A percentile compares a stretch with the other conserved stretches of the same genome.
Evolutionary conservation across 2,113 vertebrate genomes (phyloP).

Genomic region (Eleginops maclovinus): DNA sequence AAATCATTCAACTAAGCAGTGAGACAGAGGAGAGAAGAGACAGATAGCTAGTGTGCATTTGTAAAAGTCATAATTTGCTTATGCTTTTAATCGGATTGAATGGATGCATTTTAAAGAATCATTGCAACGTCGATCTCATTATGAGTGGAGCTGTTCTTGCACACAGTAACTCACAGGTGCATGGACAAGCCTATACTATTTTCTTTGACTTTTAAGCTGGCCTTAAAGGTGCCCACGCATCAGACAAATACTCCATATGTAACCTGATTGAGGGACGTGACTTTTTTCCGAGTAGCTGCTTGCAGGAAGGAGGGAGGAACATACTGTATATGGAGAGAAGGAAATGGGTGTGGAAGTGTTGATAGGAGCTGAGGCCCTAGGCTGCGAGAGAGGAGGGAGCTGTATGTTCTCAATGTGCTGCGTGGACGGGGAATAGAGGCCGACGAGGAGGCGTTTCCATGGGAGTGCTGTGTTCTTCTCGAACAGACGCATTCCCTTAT

Average conservation of each 20-base stretch:
- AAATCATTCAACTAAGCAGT: constrained; percentile 67
- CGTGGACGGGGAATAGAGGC: constrained; percentile 40
- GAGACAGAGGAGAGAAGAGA: constrained; percentile 46
- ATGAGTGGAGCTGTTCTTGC: constrained; percentile 8
- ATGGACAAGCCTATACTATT: not conserved
- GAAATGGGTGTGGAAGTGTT: constrained; percentile 41
- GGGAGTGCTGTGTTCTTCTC: constrained; percentile 69
- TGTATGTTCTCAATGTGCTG: constrained; percentile 33
- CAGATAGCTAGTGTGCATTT: constrained; percentile 45
- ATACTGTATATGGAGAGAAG: constrained; percentile 18
- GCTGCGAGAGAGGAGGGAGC: constrained; percentile 32
- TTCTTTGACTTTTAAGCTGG: constrained; percentile 5
- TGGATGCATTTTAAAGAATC: constrained; percentile 31
- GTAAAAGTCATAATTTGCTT: constrained; percentile 62
- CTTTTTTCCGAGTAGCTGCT: constrained; percentile 7
- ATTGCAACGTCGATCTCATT: constrained; percentile 49
- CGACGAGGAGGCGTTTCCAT: constrained; percentile 70
- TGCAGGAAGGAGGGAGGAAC: not conserved
- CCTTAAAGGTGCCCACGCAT: constrained; percentile 13
- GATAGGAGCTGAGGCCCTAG: constrained; percentile 34
- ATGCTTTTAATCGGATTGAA: constrained; percentile 51
- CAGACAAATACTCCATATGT: not conserved
- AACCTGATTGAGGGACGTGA: constrained; percentile 13
- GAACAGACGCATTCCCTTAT: constrained; percentile 71
- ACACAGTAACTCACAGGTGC: not conserved